Conservation (phyloP, 2,888 invertebrate genomes). For the Octonoba sinensis region DNA sequence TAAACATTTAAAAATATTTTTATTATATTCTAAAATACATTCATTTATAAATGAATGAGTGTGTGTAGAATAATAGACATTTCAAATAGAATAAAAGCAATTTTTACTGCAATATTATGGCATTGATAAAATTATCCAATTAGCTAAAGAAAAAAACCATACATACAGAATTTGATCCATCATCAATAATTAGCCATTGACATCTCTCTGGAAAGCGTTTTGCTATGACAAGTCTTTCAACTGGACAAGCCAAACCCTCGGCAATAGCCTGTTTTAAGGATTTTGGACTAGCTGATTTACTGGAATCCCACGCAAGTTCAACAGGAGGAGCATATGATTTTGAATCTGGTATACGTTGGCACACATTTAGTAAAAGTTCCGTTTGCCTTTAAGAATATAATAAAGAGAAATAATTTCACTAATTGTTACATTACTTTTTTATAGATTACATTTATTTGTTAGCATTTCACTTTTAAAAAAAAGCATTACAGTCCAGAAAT, state of each 20-base stretch:
- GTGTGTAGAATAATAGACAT: no score
- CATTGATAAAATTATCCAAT: no score
- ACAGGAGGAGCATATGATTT: conserved; percentile 41
- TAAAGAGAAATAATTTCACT: no score
- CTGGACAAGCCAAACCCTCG: conserved; percentile 34
- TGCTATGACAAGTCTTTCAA: conserved; percentile 52
- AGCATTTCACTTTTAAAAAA: no score
- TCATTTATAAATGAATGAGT: no score
- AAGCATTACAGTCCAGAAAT: no score
- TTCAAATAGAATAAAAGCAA: no score
- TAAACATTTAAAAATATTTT: not conserved
- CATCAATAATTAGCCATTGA: conserved; percentile 58
- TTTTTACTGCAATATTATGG: no score
- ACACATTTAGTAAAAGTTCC: conserved; percentile 52
- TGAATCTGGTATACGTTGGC: conserved; percentile 49
- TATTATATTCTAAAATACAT: no score
- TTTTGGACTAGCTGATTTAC: conserved; percentile 52
- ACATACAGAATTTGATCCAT: conserved; percentile 49
- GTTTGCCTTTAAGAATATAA: conserved; percentile 38
- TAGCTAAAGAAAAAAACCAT: not conserved
- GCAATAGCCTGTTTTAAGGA: conserved; percentile 44
- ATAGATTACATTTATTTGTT: no score
- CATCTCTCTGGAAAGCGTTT: conserved; percentile 59
- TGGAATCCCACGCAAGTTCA: conserved; percentile 54
- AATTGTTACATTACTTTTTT: no score